Conservation (phyloP, 2,797 vertebrate genomes). For the Nannoperca obscura region DNA sequence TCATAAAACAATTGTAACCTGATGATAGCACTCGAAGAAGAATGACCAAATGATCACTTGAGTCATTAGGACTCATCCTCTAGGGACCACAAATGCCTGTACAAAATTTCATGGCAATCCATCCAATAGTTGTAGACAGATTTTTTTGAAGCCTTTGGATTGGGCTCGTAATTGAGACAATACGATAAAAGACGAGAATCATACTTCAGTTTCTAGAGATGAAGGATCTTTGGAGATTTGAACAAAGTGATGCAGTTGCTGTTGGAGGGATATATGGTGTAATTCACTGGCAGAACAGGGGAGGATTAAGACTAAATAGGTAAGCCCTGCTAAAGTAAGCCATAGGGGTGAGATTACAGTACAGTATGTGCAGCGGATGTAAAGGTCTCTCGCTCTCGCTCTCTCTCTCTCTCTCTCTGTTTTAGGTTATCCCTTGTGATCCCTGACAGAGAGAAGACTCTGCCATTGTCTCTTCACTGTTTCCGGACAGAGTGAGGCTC, state of each 20-base stretch:
- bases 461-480: constrained; percentile 67
- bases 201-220: background rate
- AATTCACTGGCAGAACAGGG: background rate
- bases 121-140: background rate
- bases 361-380: constrained; percentile 29
- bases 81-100: background rate
- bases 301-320: constrained; percentile 3
- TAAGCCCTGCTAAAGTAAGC: constrained; percentile 5
- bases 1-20: background rate
- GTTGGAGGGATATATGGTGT: background rate
- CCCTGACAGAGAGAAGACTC: constrained; percentile 57
- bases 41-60: background rate
- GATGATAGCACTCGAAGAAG: background rate
- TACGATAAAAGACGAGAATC: background rate
- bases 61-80: background rate
- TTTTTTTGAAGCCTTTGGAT: constrained; percentile 7
- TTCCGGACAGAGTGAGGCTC: constrained; percentile 60
- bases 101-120: background rate
- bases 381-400: constrained; percentile 39
- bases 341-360: constrained; percentile 3
- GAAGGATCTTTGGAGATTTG: constrained; percentile 11
- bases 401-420: constrained; percentile 41
- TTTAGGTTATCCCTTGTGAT: constrained; percentile 65
- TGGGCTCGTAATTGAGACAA: background rate
- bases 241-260: background rate